Base-by-base conservation (phyloP, 2,797 vertebrate genomes). In the Falco novaeseelandiae region DNA sequence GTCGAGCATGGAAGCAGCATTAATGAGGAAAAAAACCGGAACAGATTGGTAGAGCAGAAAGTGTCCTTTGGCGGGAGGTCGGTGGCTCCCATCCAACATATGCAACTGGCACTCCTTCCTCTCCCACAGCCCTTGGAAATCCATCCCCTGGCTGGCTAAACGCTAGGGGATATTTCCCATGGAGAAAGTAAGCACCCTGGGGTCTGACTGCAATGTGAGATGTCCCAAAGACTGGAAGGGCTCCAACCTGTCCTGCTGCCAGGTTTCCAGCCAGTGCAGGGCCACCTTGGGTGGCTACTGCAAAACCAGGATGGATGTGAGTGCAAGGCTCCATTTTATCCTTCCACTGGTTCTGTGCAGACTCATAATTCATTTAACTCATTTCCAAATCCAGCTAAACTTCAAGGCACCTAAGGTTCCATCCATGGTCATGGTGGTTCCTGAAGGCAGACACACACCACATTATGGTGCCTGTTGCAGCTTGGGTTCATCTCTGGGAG, bases 61-160 rank as follows among this genome's bases (percentile, higher is more conserved):
- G n/a, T 65, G 69, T 87, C 84, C 87, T 34, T 93, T 95, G 92
- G 86, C 96, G 90, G 83, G 86, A 93, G 87, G 59, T 7, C 9
- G 20, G 77, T 70, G 90, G 90, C 81, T 93, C 30, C 55, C 59
- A 34, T 73, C 90, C 96, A 94, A 73, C 32, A 4, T 30, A 7
- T 6, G 73, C 55, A 84, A 1, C 71, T 85, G 90, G 20, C 57
- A 57, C 29, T 32, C 63, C 78, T 87, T 59, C 48, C 57, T 58
- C 61, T 83, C 36, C 66, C 46, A 62, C 6, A 76, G 69, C 26
- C 80, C 34, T 9, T 34, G 57, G 69, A 79, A 79, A 69, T 16
- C 12, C 3, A 2, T 44, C 61, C 15, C 22, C 36, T 46, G 63
- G 14, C 6, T 48, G 66, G n/a, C 26, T 84, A 13, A 92, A 46